Conservation (phyloP, 2,888 invertebrate genomes). For the Aphrophora alni region DNA sequence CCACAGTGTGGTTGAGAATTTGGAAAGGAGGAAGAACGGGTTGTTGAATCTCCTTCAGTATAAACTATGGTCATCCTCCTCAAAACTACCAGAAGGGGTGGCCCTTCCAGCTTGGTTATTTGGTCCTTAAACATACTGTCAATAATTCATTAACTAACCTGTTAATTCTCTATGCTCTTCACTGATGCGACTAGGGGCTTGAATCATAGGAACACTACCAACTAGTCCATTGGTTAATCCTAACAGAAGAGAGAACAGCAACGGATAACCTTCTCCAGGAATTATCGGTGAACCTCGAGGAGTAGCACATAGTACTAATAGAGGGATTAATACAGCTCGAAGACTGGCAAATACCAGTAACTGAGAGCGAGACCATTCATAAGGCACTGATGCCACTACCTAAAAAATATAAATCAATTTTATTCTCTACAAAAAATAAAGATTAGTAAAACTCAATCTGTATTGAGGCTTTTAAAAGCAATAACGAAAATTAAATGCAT, state of each 20-base stretch:
- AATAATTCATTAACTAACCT: conserved; percentile 64
- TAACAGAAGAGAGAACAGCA: conserved; percentile 70
- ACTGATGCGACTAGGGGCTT: conserved; percentile 85
- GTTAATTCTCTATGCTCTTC: conserved; percentile 87
- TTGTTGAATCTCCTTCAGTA: too few species aligned
- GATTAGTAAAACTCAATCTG: too few species aligned
- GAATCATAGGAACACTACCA: conserved; percentile 92
- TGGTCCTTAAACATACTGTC: too few species aligned
- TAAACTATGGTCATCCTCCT: too few species aligned
- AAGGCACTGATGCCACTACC: conserved; percentile 79
- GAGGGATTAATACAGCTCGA: conserved; percentile 77
- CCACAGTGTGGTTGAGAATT: too few species aligned
- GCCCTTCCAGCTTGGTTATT: too few species aligned
- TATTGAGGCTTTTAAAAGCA: too few species aligned
- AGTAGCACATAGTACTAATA: conserved; percentile 81
- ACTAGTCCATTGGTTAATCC: conserved; percentile 88
- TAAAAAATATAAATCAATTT: too few species aligned
- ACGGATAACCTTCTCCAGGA: conserved; percentile 67
- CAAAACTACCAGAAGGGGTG: too few species aligned
- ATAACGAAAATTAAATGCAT: too few species aligned
- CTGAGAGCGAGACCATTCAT: conserved; percentile 83
- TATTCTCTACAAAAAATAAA: too few species aligned
- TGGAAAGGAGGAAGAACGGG: too few species aligned
- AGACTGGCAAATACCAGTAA: conserved; percentile 76
- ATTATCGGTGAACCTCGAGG: conserved; percentile 79